Conservation (phyloP, 1,140 invertebrate genomes). For the Zaprionus taronus region DNA sequence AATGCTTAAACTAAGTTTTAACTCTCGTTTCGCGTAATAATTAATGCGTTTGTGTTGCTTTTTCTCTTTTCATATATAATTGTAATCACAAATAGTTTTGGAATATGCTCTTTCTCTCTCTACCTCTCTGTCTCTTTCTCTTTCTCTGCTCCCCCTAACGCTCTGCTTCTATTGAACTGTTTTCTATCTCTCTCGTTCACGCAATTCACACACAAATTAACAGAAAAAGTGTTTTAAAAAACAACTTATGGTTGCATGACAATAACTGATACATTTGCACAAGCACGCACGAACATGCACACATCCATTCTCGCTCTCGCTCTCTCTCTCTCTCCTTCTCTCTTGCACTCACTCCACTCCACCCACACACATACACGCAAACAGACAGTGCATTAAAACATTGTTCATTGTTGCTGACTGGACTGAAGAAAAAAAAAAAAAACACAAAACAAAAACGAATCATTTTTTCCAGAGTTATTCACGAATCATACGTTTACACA, state of each 20-base stretch:
- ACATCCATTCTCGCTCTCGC: not conserved
- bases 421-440: not conserved
- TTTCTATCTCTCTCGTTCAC: constrained; percentile 18
- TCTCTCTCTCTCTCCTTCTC: not conserved
- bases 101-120: constrained; percentile 67
- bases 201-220: constrained; percentile 19
- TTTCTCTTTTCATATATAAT: constrained; percentile 71
- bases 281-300: constrained; percentile 11
- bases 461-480: constrained; percentile 2
- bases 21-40: constrained; percentile 50
- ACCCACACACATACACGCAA: not conserved
- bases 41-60: constrained; percentile 73
- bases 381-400: constrained; percentile 29
- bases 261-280: constrained; percentile 18
- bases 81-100: constrained; percentile 82
- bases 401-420: constrained; percentile 66
- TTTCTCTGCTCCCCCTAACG: not conserved
- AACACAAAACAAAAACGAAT: constrained; percentile 29
- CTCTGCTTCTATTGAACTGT: constrained; percentile 3
- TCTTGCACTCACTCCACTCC: no score
- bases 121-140: constrained; percentile 22
- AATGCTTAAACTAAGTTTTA: constrained; percentile 34
- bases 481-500: not conserved
- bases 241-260: constrained; percentile 2
- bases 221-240: constrained; percentile 35